A percentile compares a stretch with the other conserved stretches of the same genome.
Evolutionary conservation across 2,888 invertebrate species (phyloP).

Genomic region (Entomobrya multifasciata): DNA sequence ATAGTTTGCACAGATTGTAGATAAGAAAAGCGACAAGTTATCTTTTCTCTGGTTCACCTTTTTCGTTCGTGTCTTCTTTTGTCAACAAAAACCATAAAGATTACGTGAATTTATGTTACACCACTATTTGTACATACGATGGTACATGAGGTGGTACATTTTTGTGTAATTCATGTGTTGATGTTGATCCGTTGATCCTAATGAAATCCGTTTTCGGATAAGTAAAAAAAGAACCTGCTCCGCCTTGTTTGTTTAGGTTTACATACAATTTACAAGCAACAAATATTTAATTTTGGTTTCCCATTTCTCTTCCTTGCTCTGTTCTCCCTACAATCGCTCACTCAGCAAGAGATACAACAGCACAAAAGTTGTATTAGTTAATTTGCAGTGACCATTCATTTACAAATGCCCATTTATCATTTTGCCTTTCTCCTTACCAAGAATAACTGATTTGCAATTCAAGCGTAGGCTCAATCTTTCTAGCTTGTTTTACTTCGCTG

Average conservation of each 20-base stretch:
- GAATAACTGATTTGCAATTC: constrained; percentile 19
- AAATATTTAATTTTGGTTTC: neutral
- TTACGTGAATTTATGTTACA: constrained; percentile 4
- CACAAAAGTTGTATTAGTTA: neutral
- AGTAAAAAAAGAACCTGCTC: neutral
- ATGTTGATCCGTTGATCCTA: too few species aligned
- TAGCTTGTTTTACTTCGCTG: neutral
- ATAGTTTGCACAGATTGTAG: neutral
- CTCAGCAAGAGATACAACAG: too few species aligned
- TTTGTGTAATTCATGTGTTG: neutral
- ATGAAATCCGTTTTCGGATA: neutral
- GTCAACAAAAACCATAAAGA: neutral
- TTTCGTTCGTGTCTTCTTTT: neutral
- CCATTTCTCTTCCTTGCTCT: neutral
- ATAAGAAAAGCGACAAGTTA: neutral
- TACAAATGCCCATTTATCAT: neutral
- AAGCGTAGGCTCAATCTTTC: neutral
- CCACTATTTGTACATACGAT: neutral
- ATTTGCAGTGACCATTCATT: constrained; percentile 4
- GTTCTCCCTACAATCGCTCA: neutral
- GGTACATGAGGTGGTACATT: neutral
- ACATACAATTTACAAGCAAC: neutral
- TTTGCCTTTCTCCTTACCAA: constrained; percentile 9
- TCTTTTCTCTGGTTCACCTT: neutral
- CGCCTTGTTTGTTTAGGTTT: neutral